Evolutionary conservation across 1,140 invertebrate species (phyloP).

Genomic region (Paramacrobiotus metropolitanus): DNA sequence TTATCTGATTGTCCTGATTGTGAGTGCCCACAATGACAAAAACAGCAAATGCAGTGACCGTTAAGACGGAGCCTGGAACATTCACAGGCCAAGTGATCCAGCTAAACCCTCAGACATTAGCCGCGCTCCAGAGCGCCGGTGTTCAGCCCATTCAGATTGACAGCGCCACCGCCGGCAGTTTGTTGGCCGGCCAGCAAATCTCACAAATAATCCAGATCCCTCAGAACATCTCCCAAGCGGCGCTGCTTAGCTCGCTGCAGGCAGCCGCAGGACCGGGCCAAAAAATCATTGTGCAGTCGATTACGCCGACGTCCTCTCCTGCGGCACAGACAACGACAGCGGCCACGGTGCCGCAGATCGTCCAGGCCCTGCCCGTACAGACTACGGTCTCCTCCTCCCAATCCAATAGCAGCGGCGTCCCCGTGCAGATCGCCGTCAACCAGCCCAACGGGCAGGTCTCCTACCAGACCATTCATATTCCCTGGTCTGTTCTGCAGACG

Average conservation of each 20-base stretch:
- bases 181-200: neutral
- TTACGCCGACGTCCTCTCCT: neutral
- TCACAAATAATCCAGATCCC: neutral
- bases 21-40: too few relatives aligned
- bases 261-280: neutral
- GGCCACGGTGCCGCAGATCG: too few relatives aligned
- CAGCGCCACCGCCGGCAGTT: neutral
- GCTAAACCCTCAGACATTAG: neutral
- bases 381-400: neutral
- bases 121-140: neutral
- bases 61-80: neutral
- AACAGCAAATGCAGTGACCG: neutral
- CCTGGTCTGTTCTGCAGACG: constrained; percentile 16
- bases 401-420: constrained; percentile 30
- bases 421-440: constrained; percentile 71
- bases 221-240: neutral
- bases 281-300: neutral
- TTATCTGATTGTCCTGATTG: too few relatives aligned
- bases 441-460: constrained; percentile 67
- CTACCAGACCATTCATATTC: constrained; percentile 74
- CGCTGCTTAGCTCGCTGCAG: neutral
- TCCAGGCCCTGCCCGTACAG: neutral
- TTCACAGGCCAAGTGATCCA: neutral
- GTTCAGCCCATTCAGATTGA: neutral
- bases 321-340: neutral